Evolutionary conservation across 1,140 invertebrate genomes (phyloP).

Genomic region (Gonatopus flavifemur): DNA sequence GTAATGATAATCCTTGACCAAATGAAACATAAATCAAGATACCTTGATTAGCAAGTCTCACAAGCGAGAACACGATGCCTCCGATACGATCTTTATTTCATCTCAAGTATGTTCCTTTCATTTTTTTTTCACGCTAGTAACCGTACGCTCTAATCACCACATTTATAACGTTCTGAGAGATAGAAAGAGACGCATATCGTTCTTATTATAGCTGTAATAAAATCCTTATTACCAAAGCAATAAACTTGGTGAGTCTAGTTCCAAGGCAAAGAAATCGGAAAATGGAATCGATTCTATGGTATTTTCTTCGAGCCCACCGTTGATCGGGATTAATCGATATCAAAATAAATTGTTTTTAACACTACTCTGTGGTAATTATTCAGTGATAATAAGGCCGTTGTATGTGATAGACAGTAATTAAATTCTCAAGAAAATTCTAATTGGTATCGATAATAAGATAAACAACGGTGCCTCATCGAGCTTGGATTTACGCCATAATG

Average conservation of each 20-base stretch:
- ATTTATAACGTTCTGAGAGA: slow-evolving; percentile 13
- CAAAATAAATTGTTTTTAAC: slow-evolving; percentile 27
- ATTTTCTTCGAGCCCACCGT: slow-evolving; percentile 8
- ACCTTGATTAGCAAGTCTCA: slow-evolving; percentile 20
- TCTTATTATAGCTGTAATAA: slow-evolving; percentile 15
- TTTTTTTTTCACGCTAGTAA: not conserved
- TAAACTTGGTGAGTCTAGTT: slow-evolving; percentile 7
- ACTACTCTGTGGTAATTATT: slow-evolving; percentile 17
- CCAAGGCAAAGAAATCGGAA: slow-evolving; percentile 14
- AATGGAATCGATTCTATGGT: slow-evolving; percentile 26
- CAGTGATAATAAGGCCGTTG: slow-evolving; percentile 22
- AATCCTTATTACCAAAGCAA: slow-evolving; percentile 8
- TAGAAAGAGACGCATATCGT: too few species aligned
- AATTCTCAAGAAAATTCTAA: too few species aligned
- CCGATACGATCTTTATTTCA: slow-evolving; percentile 26
- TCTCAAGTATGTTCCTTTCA: too few species aligned
- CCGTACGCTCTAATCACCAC: slow-evolving; percentile 15
- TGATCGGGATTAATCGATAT: slow-evolving; percentile 27
- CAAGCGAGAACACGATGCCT: slow-evolving; percentile 12
- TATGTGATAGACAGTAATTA: slow-evolving; percentile 24
- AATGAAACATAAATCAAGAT: slow-evolving; percentile 30
- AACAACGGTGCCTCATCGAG: too few species aligned
- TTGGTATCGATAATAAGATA: too few species aligned
- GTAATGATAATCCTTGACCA: too few species aligned
- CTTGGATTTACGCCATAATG: too few species aligned